These are phyloP conservation scores for Euclidia mi DNA, from an alignment of 2,888 invertebrate species.

Conservation along the genomic window DNA sequence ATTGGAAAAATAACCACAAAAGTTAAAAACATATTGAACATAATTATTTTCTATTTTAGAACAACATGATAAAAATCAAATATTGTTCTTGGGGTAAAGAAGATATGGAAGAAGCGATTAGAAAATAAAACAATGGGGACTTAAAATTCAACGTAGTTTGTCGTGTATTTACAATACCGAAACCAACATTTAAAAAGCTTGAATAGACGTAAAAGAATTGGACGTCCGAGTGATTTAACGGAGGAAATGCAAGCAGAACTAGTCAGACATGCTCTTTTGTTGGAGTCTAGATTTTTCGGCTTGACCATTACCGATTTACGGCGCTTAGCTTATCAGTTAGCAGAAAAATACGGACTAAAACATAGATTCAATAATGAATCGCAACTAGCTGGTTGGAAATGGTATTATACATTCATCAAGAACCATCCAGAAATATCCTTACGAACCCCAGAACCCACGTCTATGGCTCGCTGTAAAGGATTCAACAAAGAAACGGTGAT, in stretches of 20 bases:
- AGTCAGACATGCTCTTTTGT: constrained; percentile 28
- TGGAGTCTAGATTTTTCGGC: constrained; percentile 33
- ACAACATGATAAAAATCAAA: no score
- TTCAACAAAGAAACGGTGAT: constrained; percentile 35
- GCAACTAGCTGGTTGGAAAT: constrained; percentile 30
- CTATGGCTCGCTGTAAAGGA: constrained; percentile 8
- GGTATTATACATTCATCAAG: constrained; percentile 37
- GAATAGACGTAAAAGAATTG: no score
- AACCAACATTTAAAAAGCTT: constrained; percentile 30
- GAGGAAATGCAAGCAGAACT: no score
- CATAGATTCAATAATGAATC: no score
- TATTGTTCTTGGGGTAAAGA: no score
- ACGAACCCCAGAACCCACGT: constrained; percentile 29
- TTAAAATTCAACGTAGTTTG: no score
- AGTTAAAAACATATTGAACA: no score
- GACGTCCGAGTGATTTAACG: no score
- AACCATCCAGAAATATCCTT: constrained; percentile 38
- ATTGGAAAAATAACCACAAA: no score
- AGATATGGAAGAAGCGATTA: constrained; percentile 20
- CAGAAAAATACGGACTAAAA: constrained; percentile 32
- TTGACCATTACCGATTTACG: constrained; percentile 28
- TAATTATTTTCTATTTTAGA: no score
- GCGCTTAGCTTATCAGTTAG: constrained; percentile 22
- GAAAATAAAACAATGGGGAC: constrained; percentile 20
- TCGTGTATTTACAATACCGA: no score